Base-by-base conservation (phyloP, 2,888 invertebrate genomes). In the Idaea aversata region DNA sequence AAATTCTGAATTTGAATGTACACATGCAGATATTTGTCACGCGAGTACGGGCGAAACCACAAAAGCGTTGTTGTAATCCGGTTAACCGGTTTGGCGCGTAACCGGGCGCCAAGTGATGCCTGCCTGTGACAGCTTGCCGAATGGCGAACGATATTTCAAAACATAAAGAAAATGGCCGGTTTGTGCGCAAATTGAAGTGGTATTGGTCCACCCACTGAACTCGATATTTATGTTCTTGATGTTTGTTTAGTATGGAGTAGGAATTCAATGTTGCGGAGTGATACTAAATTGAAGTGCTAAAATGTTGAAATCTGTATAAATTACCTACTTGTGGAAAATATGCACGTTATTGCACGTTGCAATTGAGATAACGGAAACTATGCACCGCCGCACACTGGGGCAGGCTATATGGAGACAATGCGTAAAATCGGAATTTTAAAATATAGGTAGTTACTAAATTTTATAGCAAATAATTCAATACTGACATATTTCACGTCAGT, bases 41-140 rank as follows among this genome's bases (percentile, higher is more conserved):
- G 73, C 73, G 73, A 72, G 72, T 72, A 75, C 75, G 73, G 72
- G 73, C 71, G 73, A 76, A 81, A 82, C 82, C 82, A 77, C 84
- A 84, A 81, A 75, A 82, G 80, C 82, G 77, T 77, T 73, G 78
- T 75, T 81, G 79, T 86, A 84, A 86, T 86, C 83, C 77, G 81
- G 81, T 86, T 83, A 83, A 75, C 81, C 78, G 83, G 84, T 79
- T 82, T 84, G 80, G 74, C 83, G 82, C 83, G 76, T 77, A 76
- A 75, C 78, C 80, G 77, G 77, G 73, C 76, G 76, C 75, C 79
- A 75, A 79, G 78, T 75, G 82, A 78, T 74, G 74, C 64, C 77
- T 81, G 84, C 69, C 66, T 57, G 71, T 78, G 84, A 81, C 83
- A 83, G 78, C 70, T 75, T 70, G 70, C 67, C 68, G 73, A 75